Base-by-base conservation (phyloP, 2,113 vertebrate genomes). In the Sceloporus undulatus region DNA sequence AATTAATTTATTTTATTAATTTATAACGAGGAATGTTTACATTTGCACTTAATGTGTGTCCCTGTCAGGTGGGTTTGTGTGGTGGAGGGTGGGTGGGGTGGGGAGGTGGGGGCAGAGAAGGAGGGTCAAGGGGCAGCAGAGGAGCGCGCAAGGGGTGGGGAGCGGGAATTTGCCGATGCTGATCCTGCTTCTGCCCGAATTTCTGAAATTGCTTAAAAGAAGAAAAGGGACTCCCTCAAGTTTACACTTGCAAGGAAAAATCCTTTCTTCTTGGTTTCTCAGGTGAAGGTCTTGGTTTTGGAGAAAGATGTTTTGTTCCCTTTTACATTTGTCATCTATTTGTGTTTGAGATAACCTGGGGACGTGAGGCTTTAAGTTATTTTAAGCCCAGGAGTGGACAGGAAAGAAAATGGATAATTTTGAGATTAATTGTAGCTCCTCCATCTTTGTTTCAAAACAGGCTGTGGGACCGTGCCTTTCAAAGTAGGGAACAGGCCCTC, bases 1-100 rank as follows among this genome's bases (percentile, higher is more conserved):
- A 40, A 82, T 86, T 79, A 80, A 59, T 88, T 52, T 65, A 66
- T 66, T 82, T 87, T 13, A 21, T 88, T 88, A 29, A 70, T 87
- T 87, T 88, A 88, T 88, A 78, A 88, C 1, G 87, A 88, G 74
- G 75, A 84, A 88, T 88, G 87, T 88, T 88, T 88, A 88, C 87
- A 88, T 88, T 88, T 88, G 81, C 87, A 88, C 87, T 88, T 78
- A 78, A 56, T 9, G 73, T 83, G 81, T 84, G 74, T 88, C 80
- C 59, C 73, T 77, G 23, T 88, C 80, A 29, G 38, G 27, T 42
- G 75, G 54, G 16, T 48, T 59, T 78, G 40, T 79, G 14, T 79
- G 48, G 40, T 11, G 16, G 66, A 34, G 54, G 11, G 75, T 18
- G 13, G 59, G 59, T 62, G 68, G 68, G 27, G 68, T 11, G 23